A percentile compares a stretch with the other conserved stretches of the same genome.
Evolutionary conservation across 2,888 invertebrate genomes (phyloP).

Genomic region (Platycnemis pennipes): DNA sequence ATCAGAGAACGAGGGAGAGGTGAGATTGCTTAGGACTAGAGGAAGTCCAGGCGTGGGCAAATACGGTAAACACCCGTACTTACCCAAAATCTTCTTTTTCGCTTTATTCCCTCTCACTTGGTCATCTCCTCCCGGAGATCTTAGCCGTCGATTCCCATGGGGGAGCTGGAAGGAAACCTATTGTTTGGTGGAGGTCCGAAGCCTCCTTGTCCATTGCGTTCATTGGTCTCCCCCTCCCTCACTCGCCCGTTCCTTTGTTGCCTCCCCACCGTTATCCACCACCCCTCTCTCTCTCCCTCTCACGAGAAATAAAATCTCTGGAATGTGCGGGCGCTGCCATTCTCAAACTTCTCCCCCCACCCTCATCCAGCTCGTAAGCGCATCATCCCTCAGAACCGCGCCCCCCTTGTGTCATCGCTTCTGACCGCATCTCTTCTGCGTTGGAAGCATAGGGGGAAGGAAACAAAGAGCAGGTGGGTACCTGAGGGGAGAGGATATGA

Average conservation of each 20-base stretch:
- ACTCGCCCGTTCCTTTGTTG: neutral
- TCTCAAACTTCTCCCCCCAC: neutral
- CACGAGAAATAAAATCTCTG: slow-evolving; percentile 19
- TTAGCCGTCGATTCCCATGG: neutral
- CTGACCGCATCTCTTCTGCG: neutral
- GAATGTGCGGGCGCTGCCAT: neutral
- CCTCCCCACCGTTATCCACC: neutral
- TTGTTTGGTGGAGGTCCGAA: neutral
- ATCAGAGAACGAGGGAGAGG: neutral
- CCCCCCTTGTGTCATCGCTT: neutral
- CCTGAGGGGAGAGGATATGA: too few relatives aligned
- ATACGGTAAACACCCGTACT: neutral
- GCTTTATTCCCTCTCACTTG: neutral
- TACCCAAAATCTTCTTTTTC: neutral
- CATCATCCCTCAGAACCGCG: neutral
- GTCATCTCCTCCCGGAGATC: neutral
- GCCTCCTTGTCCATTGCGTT: neutral
- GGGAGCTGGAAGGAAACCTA: neutral
- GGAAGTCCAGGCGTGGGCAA: neutral
- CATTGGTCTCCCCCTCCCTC: neutral
- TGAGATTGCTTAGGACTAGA: neutral
- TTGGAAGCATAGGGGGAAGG: neutral
- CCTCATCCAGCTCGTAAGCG: neutral
- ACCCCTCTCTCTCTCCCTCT: neutral
- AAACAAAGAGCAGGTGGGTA: neutral